These are phyloP conservation scores for Poecile atricapillus DNA, from an alignment of 2,113 vertebrate species.

Conservation along the genomic window DNA sequence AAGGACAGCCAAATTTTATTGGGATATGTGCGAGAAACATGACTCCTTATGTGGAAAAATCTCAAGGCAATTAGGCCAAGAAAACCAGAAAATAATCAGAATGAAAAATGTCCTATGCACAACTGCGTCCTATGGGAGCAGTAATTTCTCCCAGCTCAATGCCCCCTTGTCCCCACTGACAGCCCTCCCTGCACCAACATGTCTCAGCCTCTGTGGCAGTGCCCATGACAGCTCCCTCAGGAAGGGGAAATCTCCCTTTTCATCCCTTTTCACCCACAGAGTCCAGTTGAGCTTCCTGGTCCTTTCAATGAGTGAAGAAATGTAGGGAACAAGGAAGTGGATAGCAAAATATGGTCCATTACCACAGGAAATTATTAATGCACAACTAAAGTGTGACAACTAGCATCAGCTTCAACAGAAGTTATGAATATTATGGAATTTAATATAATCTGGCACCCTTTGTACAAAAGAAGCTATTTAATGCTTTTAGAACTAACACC, in stretches of 20 bases:
- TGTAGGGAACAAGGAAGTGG: background rate
- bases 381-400: background rate
- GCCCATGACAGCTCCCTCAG: accelerated
- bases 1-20: background rate
- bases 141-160: background rate
- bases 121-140: accelerated
- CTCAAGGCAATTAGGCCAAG: background rate
- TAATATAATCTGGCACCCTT: background rate
- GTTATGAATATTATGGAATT: background rate
- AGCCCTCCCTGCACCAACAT: accelerated
- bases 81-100: background rate
- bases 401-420: background rate
- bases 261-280: too few relatives aligned
- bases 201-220: accelerated
- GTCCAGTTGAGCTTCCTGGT: background rate
- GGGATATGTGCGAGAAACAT: background rate
- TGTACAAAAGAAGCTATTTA: background rate
- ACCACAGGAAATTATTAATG: background rate
- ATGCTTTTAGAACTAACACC: background rate
- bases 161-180: accelerated
- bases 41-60: background rate
- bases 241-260: background rate
- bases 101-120: accelerated
- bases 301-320: background rate
- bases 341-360: background rate